These are phyloP conservation scores for Drosophila tanythrix DNA, from an alignment of 2,888 invertebrate genomes.

Conservation along the genomic window DNA sequence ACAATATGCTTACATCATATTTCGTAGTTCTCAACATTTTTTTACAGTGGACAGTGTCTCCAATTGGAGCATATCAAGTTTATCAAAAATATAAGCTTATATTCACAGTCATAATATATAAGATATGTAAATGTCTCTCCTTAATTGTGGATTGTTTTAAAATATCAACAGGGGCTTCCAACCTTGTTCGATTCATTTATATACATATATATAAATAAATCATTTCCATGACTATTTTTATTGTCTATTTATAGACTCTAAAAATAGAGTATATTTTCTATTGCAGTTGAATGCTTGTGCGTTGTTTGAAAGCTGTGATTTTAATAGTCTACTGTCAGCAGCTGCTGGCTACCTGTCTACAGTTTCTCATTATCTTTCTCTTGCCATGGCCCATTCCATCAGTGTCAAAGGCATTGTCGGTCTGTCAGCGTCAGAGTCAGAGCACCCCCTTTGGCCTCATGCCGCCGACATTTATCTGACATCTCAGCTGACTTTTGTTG, in stretches of 20 bases:
- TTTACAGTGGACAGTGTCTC: not conserved
- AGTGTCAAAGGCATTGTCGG: conserved; percentile 62
- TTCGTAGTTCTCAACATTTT: not conserved
- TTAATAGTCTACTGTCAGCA: conserved; percentile 34
- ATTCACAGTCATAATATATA: not conserved
- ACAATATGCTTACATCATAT: conserved; percentile 31
- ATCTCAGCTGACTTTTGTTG: conserved; percentile 44
- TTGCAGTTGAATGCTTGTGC: conserved; percentile 6
- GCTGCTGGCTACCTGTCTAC: conserved; percentile 30
- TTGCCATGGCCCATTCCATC: conserved; percentile 41
- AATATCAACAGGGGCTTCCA: not conserved
- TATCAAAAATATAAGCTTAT: not conserved
- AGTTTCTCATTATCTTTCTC: conserved; percentile 9
- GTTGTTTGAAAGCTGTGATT: conserved; percentile 23
- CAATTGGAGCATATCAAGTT: not conserved
- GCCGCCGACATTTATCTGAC: conserved; percentile 66
- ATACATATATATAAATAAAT: not conserved
- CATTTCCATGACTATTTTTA: conserved; percentile 8
- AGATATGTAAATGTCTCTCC: not conserved
- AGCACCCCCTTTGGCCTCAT: conserved; percentile 20
- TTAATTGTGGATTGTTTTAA: not conserved
- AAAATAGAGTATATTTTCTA: conserved; percentile 22
- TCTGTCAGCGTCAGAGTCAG: conserved; percentile 61
- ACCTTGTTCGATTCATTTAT: not conserved
- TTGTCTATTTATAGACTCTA: not conserved